phyloP scores from a whole-genome alignment of 2,888 invertebrate species.

The Lasius platythorax region DNA sequence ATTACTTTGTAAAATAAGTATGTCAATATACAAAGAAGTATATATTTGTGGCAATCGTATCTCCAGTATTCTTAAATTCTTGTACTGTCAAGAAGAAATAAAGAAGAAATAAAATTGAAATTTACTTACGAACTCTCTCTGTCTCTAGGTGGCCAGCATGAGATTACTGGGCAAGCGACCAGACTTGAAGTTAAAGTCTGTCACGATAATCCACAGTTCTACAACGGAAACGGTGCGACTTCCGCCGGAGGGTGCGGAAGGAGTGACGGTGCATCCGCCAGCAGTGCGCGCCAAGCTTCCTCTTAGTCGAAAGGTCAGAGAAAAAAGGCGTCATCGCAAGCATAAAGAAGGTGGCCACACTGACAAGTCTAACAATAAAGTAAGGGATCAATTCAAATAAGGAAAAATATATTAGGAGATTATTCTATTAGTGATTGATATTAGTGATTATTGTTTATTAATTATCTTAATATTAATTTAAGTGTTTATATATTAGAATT shows the following conservation, averaged over 20 bases:
- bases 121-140: background rate
- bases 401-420: background rate
- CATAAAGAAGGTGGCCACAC: constrained; percentile 84
- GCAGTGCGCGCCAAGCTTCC: constrained; percentile 95
- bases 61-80: background rate
- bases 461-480: background rate
- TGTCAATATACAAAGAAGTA: background rate
- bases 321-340: constrained; percentile 88
- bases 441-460: background rate
- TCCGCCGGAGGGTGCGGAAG: constrained; percentile 91
- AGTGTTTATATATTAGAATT: background rate
- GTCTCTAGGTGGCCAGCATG: constrained; percentile 91
- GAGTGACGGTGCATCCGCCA: constrained; percentile 93
- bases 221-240: constrained; percentile 95
- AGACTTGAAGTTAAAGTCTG: constrained; percentile 93
- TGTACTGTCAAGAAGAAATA: background rate
- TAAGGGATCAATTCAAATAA: constrained; percentile 68
- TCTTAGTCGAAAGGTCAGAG: constrained; percentile 93
- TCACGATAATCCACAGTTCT: constrained; percentile 96
- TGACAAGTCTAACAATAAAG: constrained; percentile 86
- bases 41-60: constrained; percentile 6
- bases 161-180: constrained; percentile 93
- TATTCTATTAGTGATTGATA: background rate
- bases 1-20: constrained; percentile 2
- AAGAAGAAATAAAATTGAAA: constrained; percentile 7